Evolutionary conservation across 2,797 vertebrate genomes (phyloP).

Genomic region (Ctenopoma kingsleyae): DNA sequence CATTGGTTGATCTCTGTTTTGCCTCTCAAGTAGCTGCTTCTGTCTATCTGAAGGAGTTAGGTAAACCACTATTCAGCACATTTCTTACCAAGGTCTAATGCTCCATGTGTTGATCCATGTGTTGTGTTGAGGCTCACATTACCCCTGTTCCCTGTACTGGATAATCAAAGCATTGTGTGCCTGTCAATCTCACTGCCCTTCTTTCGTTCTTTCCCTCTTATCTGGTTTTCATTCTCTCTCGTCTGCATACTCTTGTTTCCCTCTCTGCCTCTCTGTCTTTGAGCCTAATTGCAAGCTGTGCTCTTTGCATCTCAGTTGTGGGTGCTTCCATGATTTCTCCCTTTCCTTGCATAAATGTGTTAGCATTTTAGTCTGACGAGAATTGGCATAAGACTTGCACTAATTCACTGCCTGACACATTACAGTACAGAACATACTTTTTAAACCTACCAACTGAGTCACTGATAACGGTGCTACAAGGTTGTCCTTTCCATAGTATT

Average conservation of each 20-base stretch:
- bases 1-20: conserved; percentile 5
- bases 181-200: conserved; percentile 47
- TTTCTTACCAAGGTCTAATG: conserved; percentile 64
- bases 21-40: conserved; percentile 20
- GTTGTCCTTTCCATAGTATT: conserved; percentile 42
- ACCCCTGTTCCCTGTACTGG: conserved; percentile 61
- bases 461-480: conserved; percentile 53
- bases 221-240: conserved; percentile 48
- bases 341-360: conserved; percentile 4
- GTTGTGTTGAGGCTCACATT: conserved; percentile 71
- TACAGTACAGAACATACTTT: conserved; percentile 26
- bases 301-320: conserved; percentile 10
- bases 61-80: conserved; percentile 51
- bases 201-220: conserved; percentile 37
- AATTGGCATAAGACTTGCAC: conserved; percentile 19
- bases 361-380: conserved; percentile 9
- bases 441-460: conserved; percentile 50
- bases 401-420: conserved; percentile 16
- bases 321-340: neutral
- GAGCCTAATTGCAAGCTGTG: conserved; percentile 13
- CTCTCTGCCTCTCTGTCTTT: conserved; percentile 13
- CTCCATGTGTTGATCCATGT: conserved; percentile 74
- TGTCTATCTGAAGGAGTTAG: conserved; percentile 34
- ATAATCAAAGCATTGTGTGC: conserved; percentile 78
- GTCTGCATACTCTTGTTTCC: conserved; percentile 26